Conservation (phyloP, 92 coral and sea anemone species). For the Plumapathes pennacea region DNA sequence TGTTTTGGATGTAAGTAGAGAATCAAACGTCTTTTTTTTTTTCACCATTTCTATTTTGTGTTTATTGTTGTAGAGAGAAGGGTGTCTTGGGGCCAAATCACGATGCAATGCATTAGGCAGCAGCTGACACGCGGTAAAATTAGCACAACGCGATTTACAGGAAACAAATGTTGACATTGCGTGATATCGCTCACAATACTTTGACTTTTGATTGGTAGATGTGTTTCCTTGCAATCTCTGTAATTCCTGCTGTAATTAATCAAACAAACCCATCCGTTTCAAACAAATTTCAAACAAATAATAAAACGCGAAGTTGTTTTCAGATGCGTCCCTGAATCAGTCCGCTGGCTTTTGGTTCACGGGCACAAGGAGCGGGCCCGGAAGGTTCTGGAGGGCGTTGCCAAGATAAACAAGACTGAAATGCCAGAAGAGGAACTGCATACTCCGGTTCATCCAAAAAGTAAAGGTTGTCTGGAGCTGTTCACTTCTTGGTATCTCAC, state of each 20-base stretch:
- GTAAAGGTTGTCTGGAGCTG: constrained; percentile 44
- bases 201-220: too few relatives aligned
- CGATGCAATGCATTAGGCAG: too few relatives aligned
- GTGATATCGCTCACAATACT: neutral
- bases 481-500: constrained; percentile 9
- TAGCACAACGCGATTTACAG: neutral
- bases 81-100: neutral
- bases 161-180: neutral
- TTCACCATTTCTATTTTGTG: neutral
- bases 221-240: too few relatives aligned
- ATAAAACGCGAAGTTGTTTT: too few relatives aligned
- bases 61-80: too few relatives aligned
- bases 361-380: constrained; percentile 47
- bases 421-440: constrained; percentile 44
- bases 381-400: constrained; percentile 26
- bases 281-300: neutral
- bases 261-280: neutral
- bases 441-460: constrained; percentile 19
- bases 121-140: too few relatives aligned
- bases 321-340: constrained; percentile 55
- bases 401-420: constrained; percentile 41
- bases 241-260: neutral
- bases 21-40: neutral
- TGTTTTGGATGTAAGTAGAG: constrained; percentile 66
- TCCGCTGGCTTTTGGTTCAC: constrained; percentile 49